phyloP scores from a whole-genome alignment of 2,888 invertebrate species.

The Sesia apiformis region DNA sequence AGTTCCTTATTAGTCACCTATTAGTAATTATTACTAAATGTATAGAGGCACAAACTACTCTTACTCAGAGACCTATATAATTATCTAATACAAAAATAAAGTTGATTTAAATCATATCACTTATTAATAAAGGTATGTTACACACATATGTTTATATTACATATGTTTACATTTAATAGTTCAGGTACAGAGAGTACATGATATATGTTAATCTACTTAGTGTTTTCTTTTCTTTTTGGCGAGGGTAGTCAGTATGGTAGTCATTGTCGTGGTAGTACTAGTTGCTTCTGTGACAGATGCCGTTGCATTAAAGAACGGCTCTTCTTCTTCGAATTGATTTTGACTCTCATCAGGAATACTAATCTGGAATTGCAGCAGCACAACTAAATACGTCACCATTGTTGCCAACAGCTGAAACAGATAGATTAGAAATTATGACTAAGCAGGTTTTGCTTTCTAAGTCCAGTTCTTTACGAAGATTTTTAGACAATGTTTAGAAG shows the following conservation, averaged over 20 bases:
- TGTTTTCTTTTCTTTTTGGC: conserved; percentile 53
- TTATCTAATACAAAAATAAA: no score
- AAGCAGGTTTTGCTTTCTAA: no score
- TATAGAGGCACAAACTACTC: no score
- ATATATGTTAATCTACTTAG: conserved; percentile 11
- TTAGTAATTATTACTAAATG: no score
- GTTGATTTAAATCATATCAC: no score
- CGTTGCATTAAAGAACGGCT: conserved; percentile 17
- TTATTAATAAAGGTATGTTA: no score
- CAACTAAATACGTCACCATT: conserved; percentile 85
- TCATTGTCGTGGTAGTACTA: conserved; percentile 35
- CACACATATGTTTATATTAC: no score
- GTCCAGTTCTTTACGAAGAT: not conserved
- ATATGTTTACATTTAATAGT: no score
- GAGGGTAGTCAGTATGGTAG: conserved; percentile 46
- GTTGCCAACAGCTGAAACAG: conserved; percentile 78
- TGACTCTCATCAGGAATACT: conserved; percentile 78
- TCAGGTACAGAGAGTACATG: not conserved
- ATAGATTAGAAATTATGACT: not conserved
- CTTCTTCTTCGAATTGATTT: conserved; percentile 18
- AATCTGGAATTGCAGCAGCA: conserved; percentile 83
- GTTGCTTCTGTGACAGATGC: conserved; percentile 23
- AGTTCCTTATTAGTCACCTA: no score
- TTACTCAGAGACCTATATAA: no score
- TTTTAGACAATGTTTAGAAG: not conserved